Conservation (phyloP, 2,113 vertebrate species). For the Cinclus cinclus region DNA sequence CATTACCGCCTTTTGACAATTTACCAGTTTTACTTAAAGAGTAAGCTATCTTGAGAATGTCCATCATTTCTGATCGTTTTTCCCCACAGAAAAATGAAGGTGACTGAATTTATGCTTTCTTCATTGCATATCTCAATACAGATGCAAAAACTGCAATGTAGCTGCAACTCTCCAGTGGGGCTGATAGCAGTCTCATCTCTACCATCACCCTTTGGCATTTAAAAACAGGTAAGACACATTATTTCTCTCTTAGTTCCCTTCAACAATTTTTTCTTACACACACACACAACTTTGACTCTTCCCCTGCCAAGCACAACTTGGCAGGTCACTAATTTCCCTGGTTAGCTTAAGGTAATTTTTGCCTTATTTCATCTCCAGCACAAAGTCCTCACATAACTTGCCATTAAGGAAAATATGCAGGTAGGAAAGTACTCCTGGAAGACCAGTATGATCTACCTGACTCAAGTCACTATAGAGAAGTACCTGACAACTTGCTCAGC, state of each 20-base stretch:
- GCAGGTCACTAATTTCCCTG: accelerated
- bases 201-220: neutral
- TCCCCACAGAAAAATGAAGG: neutral
- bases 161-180: neutral
- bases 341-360: neutral
- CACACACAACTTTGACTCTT: neutral
- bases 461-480: accelerated
- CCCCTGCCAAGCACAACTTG: neutral
- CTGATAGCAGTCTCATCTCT: neutral
- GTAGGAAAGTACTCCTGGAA: neutral
- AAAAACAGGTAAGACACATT: neutral
- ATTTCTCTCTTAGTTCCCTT: neutral
- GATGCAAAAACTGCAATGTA: neutral
- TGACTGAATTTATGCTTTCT: neutral
- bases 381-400: neutral
- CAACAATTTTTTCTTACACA: neutral
- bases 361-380: neutral
- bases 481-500: neutral
- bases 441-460: neutral
- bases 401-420: neutral
- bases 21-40: neutral
- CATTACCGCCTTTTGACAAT: neutral
- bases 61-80: neutral
- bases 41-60: neutral
- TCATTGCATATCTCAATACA: neutral